Evolutionary conservation across 2,797 vertebrate genomes (phyloP).

Genomic region (Borostomias antarcticus): DNA sequence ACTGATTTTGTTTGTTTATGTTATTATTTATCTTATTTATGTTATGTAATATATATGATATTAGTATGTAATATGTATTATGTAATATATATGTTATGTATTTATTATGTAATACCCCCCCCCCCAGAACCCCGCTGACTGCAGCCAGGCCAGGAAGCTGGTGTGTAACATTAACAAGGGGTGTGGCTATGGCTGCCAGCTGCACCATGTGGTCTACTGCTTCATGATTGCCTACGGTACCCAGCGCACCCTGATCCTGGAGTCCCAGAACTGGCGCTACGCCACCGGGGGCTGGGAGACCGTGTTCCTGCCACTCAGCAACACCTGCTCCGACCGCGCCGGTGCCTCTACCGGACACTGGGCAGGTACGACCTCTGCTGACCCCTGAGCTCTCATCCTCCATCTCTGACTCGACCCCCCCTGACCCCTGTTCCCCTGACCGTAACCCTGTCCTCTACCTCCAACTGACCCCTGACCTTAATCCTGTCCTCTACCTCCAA

Average conservation of each 20-base stretch:
- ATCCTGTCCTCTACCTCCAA: too few species aligned
- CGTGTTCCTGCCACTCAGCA: conserved; percentile 83
- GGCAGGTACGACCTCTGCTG: conserved; percentile 75
- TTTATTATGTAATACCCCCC: not conserved
- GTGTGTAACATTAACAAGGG: conserved; percentile 99
- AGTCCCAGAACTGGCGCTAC: conserved; percentile 98
- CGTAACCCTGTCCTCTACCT: too few species aligned
- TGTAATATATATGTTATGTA: too few species aligned
- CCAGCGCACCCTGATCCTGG: conserved; percentile 91
- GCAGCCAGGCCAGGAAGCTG: conserved; percentile 94
- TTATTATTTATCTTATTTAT: too few species aligned
- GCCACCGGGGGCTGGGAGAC: conserved; percentile 96
- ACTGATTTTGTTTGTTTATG: not conserved
- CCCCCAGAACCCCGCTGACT: conserved; percentile 91
- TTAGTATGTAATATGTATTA: too few species aligned
- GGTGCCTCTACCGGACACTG: conserved; percentile 84
- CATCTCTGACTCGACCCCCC: too few species aligned
- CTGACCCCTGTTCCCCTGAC: too few species aligned
- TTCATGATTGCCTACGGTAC: conserved; percentile 99
- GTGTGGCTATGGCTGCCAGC: conserved; percentile 97
- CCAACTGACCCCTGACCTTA: too few species aligned
- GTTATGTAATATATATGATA: too few species aligned
- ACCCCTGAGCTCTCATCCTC: not conserved
- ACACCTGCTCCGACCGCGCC: conserved; percentile 83
- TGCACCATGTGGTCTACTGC: conserved; percentile 97